Evolutionary conservation across 1,140 invertebrate species (phyloP).

Genomic region (Anastatus disparis): DNA sequence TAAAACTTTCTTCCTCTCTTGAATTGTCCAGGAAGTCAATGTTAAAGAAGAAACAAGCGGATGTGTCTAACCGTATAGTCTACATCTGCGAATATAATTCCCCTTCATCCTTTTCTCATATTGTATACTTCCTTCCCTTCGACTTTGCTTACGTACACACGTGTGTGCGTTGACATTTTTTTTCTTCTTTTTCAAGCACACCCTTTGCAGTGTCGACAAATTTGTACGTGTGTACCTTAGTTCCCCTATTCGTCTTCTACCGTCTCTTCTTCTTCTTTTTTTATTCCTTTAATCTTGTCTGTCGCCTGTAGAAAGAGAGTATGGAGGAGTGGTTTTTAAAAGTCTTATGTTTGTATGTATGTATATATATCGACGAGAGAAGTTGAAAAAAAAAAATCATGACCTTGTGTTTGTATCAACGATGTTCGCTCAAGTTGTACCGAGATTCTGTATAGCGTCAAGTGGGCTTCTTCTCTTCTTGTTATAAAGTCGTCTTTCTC

Average conservation of each 20-base stretch:
- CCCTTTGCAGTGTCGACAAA: conserved; percentile 23
- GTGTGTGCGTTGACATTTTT: conserved; percentile 19
- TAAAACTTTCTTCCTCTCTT: no score
- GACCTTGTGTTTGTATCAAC: conserved; percentile 20
- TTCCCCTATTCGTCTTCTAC: neutral
- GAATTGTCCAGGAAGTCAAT: no score
- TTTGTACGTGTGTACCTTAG: conserved; percentile 3
- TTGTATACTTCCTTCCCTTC: conserved; percentile 35
- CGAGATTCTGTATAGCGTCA: no score
- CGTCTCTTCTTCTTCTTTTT: neutral
- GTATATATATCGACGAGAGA: no score
- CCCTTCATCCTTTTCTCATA: neutral
- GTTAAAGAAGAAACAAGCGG: neutral
- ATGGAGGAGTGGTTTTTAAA: no score
- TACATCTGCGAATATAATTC: conserved; percentile 36
- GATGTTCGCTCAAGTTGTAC: conserved; percentile 16
- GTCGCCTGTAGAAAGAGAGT: no score
- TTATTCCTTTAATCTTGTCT: neutral
- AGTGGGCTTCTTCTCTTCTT: neutral
- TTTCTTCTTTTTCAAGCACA: conserved; percentile 5
- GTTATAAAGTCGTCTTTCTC: no score
- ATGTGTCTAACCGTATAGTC: neutral
- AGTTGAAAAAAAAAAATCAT: no score
- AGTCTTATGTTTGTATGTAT: no score
- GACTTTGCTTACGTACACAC: no score